These are phyloP conservation scores for Chrysochloris asiatica DNA, from an alignment of 2,113 vertebrate species.

Conservation along the genomic window DNA sequence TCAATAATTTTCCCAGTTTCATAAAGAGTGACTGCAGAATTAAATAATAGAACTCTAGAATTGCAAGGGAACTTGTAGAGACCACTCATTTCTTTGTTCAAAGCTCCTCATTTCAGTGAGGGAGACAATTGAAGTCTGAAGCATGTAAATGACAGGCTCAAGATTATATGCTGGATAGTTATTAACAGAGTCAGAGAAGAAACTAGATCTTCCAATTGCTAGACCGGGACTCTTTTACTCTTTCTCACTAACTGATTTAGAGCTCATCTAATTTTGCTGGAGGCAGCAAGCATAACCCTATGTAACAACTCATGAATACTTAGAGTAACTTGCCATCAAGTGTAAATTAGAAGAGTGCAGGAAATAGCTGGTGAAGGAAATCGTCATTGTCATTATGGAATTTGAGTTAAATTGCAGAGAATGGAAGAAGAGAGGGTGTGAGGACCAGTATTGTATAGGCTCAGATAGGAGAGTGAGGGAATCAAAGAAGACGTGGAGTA, in stretches of 20 bases:
- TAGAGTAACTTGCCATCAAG: constrained; percentile 6
- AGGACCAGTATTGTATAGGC: background rate
- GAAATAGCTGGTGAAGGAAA: background rate
- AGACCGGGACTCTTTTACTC: background rate
- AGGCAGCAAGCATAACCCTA: constrained; percentile 12
- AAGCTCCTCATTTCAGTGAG: background rate
- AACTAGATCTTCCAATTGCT: background rate
- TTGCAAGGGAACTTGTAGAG: background rate
- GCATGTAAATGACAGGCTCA: background rate
- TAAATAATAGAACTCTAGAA: background rate
- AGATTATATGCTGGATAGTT: background rate
- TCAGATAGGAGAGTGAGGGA: background rate
- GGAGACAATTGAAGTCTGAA: constrained; percentile 9
- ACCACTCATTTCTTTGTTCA: background rate
- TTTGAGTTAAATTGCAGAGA: background rate
- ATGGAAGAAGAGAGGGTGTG: background rate
- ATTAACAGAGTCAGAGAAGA: constrained; percentile 22
- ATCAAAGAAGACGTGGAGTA: background rate
- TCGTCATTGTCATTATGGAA: background rate
- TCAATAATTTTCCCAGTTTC: constrained; percentile 21
- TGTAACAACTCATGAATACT: constrained; percentile 37
- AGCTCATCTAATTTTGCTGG: constrained; percentile 26
- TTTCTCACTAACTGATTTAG: background rate
- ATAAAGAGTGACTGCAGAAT: background rate
- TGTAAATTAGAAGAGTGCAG: background rate